Base-by-base conservation (phyloP, 2,113 vertebrate species). In the Myanophis thanlyinensis region DNA sequence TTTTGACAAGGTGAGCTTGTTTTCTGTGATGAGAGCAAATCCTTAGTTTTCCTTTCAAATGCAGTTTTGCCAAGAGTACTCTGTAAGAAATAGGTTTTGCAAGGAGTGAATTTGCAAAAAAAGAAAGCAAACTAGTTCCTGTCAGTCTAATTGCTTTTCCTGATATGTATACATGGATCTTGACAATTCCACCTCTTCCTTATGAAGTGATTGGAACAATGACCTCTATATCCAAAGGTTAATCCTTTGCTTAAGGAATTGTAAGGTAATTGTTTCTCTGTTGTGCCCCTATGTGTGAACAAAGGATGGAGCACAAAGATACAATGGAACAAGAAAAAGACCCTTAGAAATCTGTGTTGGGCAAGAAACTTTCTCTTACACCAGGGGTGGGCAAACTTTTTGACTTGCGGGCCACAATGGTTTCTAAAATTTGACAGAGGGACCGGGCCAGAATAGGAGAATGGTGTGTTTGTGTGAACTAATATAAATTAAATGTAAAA, bases 1-100 rank as follows among this genome's bases (percentile, higher is more conserved):
- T 91, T 99, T 99, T 94, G 98, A 99, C 97, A 99, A 99, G 99
- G 99, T 99, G 95, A 98, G 97, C 89, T 92, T 3, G 0, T 18
- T 11, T 0, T 3, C 20, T 7, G 1, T 2, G 4, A 35, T 0
- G 87, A 85, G 15, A 62, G 67, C 90, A 95, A n/a, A 56, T 22
- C 22, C 13, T 51, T 51, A 1, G 23, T 48, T 49, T 62, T 46
- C 52, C 49, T 90, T 92, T 62, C 40, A 44, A 93, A 91, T 93
- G 91, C 84, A 4, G 88, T 85, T 53, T 46, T 0, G 0, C n/a
- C 15, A 46, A 30, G 0, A 90, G 27, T 40, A 18, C 47, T 88
- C 5, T 89, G 87, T 47, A 30, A 92, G 27, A 53, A 84, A 54
- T 30, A 4, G 44, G 52, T 27, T 91, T 73, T 51, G 52, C 25